Percentiles rank a stretch among this genome's conserved stretches.
Evolutionary conservation across 2,888 invertebrate species (phyloP).

Genomic region (Acleris holmiana): DNA sequence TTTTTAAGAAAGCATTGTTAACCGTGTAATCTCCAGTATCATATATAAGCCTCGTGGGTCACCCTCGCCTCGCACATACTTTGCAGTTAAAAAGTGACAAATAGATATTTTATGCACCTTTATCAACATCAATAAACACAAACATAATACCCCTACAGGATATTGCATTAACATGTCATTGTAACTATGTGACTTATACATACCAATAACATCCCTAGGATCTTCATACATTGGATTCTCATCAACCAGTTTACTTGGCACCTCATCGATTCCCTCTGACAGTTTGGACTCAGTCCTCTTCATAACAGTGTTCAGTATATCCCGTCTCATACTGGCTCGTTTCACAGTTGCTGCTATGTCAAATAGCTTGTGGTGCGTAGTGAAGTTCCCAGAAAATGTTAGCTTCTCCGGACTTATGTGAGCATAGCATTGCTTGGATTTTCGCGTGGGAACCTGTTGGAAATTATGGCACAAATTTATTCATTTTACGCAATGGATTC

Average conservation of each 20-base stretch:
- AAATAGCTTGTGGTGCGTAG: constrained; percentile 54
- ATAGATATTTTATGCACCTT: too few species aligned
- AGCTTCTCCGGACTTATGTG: constrained; percentile 54
- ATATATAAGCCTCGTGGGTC: too few species aligned
- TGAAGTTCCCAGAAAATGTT: constrained; percentile 69
- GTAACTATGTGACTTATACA: not conserved
- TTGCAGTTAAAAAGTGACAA: too few species aligned
- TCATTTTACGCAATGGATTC: not conserved
- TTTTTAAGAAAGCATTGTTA: too few species aligned
- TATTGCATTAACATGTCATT: not conserved
- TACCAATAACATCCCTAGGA: constrained; percentile 68
- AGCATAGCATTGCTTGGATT: constrained; percentile 48
- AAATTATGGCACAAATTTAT: not conserved
- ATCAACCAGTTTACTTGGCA: constrained; percentile 42
- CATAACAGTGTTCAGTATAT: constrained; percentile 65
- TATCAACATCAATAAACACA: too few species aligned
- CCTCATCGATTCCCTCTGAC: constrained; percentile 47
- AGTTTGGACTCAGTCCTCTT: constrained; percentile 63
- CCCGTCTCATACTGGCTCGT: constrained; percentile 64
- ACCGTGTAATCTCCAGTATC: too few species aligned
- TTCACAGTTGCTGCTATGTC: constrained; percentile 55
- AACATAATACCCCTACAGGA: not conserved
- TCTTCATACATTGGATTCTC: constrained; percentile 74
- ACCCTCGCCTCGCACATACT: too few species aligned
- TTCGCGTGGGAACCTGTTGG: constrained; percentile 39